Evolutionary conservation across 2,113 vertebrate genomes (phyloP).

Genomic region (Brachyhypopomus occidentalis): DNA sequence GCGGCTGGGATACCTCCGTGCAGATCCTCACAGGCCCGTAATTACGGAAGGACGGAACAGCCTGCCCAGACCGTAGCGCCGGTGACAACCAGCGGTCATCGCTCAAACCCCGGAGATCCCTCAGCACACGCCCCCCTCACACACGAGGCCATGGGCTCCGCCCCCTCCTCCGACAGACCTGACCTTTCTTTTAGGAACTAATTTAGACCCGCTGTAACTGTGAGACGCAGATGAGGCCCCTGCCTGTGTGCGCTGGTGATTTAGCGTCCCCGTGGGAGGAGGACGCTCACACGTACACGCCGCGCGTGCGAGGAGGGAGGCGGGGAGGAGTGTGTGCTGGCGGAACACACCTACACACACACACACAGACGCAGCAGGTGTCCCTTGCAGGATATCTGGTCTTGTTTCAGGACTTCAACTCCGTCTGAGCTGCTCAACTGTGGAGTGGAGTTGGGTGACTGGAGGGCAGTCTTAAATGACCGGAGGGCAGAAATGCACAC

Average conservation of each 20-base stretch:
- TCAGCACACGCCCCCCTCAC: not conserved
- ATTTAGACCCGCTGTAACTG: slow-evolving; percentile 33
- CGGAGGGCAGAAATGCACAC: no score
- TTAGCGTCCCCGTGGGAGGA: not conserved
- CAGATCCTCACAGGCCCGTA: not conserved
- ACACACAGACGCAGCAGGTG: not conserved
- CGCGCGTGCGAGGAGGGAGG: no score
- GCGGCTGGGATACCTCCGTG: slow-evolving; percentile 10
- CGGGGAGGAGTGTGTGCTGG: no score
- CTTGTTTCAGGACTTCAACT: not conserved
- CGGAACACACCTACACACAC: not conserved
- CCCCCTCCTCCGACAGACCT: not conserved
- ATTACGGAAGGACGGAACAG: slow-evolving; percentile 42
- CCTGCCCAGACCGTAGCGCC: slow-evolving; percentile 4
- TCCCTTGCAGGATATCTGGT: not conserved
- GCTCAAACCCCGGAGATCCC: slow-evolving; percentile 16
- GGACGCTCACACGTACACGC: slow-evolving; percentile 5
- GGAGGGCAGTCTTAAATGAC: no score
- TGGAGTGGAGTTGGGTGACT: no score
- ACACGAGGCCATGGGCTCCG: not conserved
- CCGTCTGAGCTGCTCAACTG: slow-evolving; percentile 17
- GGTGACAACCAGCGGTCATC: slow-evolving; percentile 6
- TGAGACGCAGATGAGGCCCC: slow-evolving; percentile 9
- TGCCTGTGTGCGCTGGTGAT: not conserved
- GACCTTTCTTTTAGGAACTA: slow-evolving; percentile 44